phyloP scores from a whole-genome alignment of 1,140 invertebrate species.

The Anoplolepis gracilipes region DNA sequence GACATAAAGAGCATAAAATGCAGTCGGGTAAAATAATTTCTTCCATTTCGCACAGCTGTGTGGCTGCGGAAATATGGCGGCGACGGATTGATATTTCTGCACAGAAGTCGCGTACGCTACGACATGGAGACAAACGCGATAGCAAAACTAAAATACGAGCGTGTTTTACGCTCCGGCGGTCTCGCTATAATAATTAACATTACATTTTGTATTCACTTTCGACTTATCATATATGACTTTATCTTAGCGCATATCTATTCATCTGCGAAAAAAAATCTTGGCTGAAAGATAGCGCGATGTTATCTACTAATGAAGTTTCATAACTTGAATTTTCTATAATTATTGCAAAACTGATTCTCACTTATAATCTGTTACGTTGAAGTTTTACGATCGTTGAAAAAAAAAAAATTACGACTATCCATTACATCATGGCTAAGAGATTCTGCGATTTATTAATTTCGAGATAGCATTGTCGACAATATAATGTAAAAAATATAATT shows the following conservation, averaged over 20 bases:
- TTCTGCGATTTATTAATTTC: slow-evolving; percentile 14
- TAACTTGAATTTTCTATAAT: slow-evolving; percentile 20
- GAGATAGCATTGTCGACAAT: neutral
- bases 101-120: slow-evolving; percentile 6
- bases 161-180: slow-evolving; percentile 23
- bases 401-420: neutral
- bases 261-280: neutral
- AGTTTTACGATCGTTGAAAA: neutral
- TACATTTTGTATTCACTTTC: slow-evolving; percentile 44
- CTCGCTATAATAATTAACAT: slow-evolving; percentile 49
- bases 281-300: neutral
- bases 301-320: slow-evolving; percentile 2
- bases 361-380: slow-evolving; percentile 8
- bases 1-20: neutral
- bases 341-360: slow-evolving; percentile 18
- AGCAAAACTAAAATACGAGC: slow-evolving; percentile 41
- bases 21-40: slow-evolving; percentile 21
- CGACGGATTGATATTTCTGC: slow-evolving; percentile 36
- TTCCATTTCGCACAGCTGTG: slow-evolving; percentile 1
- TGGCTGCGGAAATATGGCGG: neutral
- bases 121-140: slow-evolving; percentile 24
- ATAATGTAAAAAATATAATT: neutral
- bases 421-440: neutral
- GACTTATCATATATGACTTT: slow-evolving; percentile 40
- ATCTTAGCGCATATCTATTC: slow-evolving; percentile 5